A percentile compares a stretch with the other conserved stretches of the same genome.
Evolutionary conservation across 2,888 invertebrate species (phyloP).

Genomic region (Cephalotes varians): DNA sequence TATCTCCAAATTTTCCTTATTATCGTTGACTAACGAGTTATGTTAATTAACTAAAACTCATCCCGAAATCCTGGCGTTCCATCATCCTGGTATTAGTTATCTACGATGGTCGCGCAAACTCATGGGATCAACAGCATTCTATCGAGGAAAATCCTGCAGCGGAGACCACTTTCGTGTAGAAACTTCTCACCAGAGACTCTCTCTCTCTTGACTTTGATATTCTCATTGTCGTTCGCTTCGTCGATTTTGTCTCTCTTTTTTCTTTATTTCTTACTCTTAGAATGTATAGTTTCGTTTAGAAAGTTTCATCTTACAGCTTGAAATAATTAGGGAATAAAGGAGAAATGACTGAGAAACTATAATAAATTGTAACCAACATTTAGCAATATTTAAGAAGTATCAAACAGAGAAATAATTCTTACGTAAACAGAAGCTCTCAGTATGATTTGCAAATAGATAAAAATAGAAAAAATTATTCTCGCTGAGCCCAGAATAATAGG

Average conservation of each 20-base stretch:
- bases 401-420: slow-evolving; percentile 9
- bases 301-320: not conserved
- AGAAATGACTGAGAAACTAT: not conserved
- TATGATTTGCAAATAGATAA: slow-evolving; percentile 4
- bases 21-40: slow-evolving; percentile 13
- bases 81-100: slow-evolving; percentile 37
- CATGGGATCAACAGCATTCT: slow-evolving; percentile 7
- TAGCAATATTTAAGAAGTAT: slow-evolving; percentile 5
- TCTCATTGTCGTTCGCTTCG: slow-evolving; percentile 11
- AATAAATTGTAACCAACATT: slow-evolving; percentile 8
- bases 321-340: not conserved
- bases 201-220: slow-evolving; percentile 32
- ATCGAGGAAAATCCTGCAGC: slow-evolving; percentile 29
- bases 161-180: slow-evolving; percentile 2
- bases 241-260: not conserved
- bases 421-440: slow-evolving; percentile 3
- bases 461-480: not conserved
- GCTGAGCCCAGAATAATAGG: not conserved
- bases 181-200: slow-evolving; percentile 29
- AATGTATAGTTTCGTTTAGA: not conserved
- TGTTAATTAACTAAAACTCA: slow-evolving; percentile 38
- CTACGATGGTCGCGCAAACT: slow-evolving; percentile 23
- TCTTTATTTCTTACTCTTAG: not conserved
- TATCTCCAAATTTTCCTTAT: not conserved
- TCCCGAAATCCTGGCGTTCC: not conserved